A percentile compares a stretch with the other conserved stretches of the same genome.
Conservation (phyloP, 2,888 invertebrate genomes). For the Entomobrya multifasciata region DNA sequence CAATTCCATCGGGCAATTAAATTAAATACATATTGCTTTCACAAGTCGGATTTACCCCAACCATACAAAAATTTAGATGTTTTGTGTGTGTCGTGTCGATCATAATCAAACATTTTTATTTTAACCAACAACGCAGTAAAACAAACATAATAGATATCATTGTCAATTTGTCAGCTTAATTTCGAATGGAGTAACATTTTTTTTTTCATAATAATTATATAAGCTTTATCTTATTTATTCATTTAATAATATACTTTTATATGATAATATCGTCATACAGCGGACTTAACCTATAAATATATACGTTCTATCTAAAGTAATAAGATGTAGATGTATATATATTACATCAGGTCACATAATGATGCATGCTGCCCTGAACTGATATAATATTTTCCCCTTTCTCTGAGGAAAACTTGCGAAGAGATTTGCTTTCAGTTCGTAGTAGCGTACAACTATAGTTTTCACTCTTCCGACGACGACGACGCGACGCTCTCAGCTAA, state of each 20-base stretch:
- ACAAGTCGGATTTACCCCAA: too few relatives aligned
- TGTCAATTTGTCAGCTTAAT: conserved; percentile 1
- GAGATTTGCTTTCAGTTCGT: conserved; percentile 21
- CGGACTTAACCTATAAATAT: conserved; percentile 31
- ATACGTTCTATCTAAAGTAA: conserved; percentile 21
- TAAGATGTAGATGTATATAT: conserved; percentile 19
- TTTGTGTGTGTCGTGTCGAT: too few relatives aligned
- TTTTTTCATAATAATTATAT: background rate
- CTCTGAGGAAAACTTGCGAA: background rate
- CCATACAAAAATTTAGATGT: too few relatives aligned
- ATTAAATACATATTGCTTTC: too few relatives aligned
- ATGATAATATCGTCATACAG: conserved; percentile 38
- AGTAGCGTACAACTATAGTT: conserved; percentile 12
- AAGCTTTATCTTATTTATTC: conserved; percentile 20
- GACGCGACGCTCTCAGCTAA: too few relatives aligned
- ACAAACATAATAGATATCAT: too few relatives aligned
- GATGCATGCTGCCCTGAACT: conserved; percentile 47
- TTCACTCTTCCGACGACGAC: background rate
- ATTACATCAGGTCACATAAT: conserved; percentile 63
- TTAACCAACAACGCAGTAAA: too few relatives aligned
- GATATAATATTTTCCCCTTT: too few relatives aligned
- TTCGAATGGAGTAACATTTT: background rate
- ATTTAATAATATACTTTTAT: conserved; percentile 19
- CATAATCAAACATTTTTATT: too few relatives aligned
- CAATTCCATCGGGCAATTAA: too few relatives aligned